Percentiles rank a stretch among this genome's conserved stretches.
phyloP scores from a whole-genome alignment of 37 sponge, comb jelly and placozoan genomes.

The Agelas oroides region DNA sequence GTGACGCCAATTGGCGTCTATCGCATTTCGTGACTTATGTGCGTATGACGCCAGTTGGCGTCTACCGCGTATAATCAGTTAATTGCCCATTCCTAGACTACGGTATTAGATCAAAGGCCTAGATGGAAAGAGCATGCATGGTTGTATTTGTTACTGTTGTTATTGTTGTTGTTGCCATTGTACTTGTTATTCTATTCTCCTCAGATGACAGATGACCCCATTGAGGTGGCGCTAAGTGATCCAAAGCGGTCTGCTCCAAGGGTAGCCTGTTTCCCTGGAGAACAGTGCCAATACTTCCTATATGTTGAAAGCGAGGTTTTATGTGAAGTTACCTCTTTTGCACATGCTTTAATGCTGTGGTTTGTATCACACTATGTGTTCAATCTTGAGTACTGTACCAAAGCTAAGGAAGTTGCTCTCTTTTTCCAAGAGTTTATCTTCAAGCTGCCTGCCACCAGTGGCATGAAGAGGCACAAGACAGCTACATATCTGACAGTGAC shows the following conservation, averaged over 20 bases:
- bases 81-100: too few species aligned
- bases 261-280: slow-evolving; percentile 30
- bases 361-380: slow-evolving; percentile 49
- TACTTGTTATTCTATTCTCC: background rate
- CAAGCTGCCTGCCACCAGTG: slow-evolving; percentile 13
- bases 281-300: slow-evolving; percentile 33
- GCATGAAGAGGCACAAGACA: background rate
- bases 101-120: background rate
- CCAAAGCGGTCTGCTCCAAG: slow-evolving; percentile 34
- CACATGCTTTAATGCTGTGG: slow-evolving; percentile 25
- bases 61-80: too few species aligned
- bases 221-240: background rate
- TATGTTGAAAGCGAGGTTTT: slow-evolving; percentile 16
- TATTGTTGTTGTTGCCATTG: background rate
- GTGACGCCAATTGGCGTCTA: too few species aligned
- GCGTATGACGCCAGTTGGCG: too few species aligned
- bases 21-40: too few species aligned
- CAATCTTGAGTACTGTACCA: slow-evolving; percentile 39
- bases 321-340: slow-evolving; percentile 12
- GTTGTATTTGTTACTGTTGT: background rate
- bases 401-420: slow-evolving; percentile 14
- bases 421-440: slow-evolving; percentile 58
- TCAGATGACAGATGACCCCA: slow-evolving; percentile 11
- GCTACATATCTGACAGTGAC: slow-evolving; percentile 25
- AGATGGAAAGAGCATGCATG: background rate